Evolutionary conservation across 2,888 invertebrate genomes (phyloP).

Genomic region (Patella ulyssiponensis): DNA sequence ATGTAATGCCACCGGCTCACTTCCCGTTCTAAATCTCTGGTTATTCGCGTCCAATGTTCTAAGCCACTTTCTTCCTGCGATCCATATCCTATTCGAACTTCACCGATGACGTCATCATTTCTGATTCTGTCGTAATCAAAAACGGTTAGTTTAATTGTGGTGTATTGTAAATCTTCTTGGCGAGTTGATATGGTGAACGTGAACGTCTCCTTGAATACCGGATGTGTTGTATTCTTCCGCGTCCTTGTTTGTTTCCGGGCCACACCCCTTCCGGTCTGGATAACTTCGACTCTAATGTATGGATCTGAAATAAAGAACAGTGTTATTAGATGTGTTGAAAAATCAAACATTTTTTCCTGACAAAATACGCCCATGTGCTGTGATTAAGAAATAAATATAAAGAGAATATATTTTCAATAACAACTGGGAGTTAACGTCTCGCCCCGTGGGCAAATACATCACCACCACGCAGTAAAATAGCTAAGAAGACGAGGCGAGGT

Average conservation of each 20-base stretch:
- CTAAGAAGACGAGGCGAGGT: too few species aligned
- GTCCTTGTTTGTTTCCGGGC: slow-evolving; percentile 62
- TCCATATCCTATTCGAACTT: slow-evolving; percentile 62
- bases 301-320: slow-evolving; percentile 66
- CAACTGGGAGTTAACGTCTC: too few species aligned
- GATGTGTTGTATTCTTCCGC: slow-evolving; percentile 55
- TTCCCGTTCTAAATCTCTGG: slow-evolving; percentile 68
- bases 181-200: slow-evolving; percentile 62
- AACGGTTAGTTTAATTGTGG: slow-evolving; percentile 69
- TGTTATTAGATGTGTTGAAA: too few species aligned
- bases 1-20: slow-evolving; percentile 67
- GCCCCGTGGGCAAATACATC: too few species aligned
- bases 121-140: slow-evolving; percentile 66
- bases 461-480: too few species aligned
- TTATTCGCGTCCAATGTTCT: slow-evolving; percentile 70
- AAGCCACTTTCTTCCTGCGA: slow-evolving; percentile 70
- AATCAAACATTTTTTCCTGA: too few species aligned
- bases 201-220: slow-evolving; percentile 57
- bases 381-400: too few species aligned
- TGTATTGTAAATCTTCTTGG: slow-evolving; percentile 67
- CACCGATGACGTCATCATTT: slow-evolving; percentile 71
- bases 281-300: slow-evolving; percentile 71
- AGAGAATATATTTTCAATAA: too few species aligned
- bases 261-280: slow-evolving; percentile 61
- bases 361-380: too few species aligned